These are phyloP conservation scores for Subacronicta megacephala DNA, from an alignment of 2,888 invertebrate species.

Conservation along the genomic window DNA sequence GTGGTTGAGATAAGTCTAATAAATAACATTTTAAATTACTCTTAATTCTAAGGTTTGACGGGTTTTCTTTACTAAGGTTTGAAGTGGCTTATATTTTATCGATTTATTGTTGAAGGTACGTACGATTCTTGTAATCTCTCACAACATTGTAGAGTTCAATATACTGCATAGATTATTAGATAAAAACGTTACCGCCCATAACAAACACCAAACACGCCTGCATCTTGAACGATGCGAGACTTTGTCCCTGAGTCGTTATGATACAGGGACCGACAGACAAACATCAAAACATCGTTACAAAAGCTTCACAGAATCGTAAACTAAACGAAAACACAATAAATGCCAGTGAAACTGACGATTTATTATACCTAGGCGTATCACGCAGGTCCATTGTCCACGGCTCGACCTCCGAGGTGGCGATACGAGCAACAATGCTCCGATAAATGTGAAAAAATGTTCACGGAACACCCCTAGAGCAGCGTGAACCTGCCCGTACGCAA, in stretches of 20 bases:
- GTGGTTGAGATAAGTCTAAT: no score
- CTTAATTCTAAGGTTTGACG: no score
- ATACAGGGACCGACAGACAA: conserved; percentile 40
- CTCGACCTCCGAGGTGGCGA: conserved; percentile 48
- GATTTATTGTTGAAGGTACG: no score
- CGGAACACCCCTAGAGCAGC: conserved; percentile 52
- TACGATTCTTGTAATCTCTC: neutral
- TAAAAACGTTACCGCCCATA: conserved; percentile 24
- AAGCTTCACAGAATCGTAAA: conserved; percentile 39
- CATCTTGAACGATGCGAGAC: conserved; percentile 47
- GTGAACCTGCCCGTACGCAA: conserved; percentile 40
- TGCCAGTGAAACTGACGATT: conserved; percentile 35
- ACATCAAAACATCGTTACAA: conserved; percentile 37
- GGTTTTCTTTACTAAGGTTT: no score
- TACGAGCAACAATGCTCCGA: conserved; percentile 38
- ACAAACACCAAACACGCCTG: conserved; percentile 5
- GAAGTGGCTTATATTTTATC: no score
- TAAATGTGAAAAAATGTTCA: conserved; percentile 34
- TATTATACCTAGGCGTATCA: conserved; percentile 54
- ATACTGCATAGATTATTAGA: neutral
- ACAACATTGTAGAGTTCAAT: conserved; percentile 8
- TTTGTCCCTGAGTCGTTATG: conserved; percentile 59
- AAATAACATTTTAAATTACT: no score
- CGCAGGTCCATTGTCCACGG: conserved; percentile 65
- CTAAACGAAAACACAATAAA: conserved; percentile 37